These are phyloP conservation scores for Chaetodon auriga DNA, from an alignment of 2,113 vertebrate species.

Conservation along the genomic window DNA sequence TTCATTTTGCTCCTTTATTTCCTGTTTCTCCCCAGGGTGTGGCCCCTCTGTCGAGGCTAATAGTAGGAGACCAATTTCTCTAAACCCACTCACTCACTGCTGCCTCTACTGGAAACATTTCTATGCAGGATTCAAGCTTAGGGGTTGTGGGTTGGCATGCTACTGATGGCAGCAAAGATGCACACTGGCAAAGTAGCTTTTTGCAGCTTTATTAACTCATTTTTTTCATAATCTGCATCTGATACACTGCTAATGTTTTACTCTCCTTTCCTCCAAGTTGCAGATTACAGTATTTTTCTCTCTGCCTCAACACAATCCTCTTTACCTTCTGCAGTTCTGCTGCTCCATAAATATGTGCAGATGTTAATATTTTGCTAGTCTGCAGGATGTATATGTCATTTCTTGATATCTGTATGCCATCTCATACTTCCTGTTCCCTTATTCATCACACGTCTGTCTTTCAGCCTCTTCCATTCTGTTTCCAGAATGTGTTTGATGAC, in stretches of 20 bases:
- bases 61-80: constrained; percentile 94
- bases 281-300: background rate
- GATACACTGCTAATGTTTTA: background rate
- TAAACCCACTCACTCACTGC: constrained; percentile 89
- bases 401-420: constrained; percentile 27
- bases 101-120: constrained; percentile 82
- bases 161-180: constrained; percentile 24
- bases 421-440: constrained; percentile 31
- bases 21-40: constrained; percentile 87
- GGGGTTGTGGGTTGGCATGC: constrained; percentile 50
- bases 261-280: constrained; percentile 5
- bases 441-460: constrained; percentile 18
- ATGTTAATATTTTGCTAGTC: background rate
- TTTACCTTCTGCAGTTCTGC: background rate
- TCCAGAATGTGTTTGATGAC: background rate
- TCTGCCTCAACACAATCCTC: background rate
- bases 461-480: constrained; percentile 5
- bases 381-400: constrained; percentile 45
- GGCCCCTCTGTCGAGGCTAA: constrained; percentile 91
- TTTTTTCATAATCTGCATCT: constrained; percentile 29
- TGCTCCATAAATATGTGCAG: constrained; percentile 15
- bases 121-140: constrained; percentile 58
- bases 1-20: constrained; percentile 70
- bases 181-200: constrained; percentile 36
- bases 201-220: constrained; percentile 26